These are phyloP conservation scores for Caracal caracal DNA, from an alignment of 2,113 vertebrate genomes.

Conservation along the genomic window DNA sequence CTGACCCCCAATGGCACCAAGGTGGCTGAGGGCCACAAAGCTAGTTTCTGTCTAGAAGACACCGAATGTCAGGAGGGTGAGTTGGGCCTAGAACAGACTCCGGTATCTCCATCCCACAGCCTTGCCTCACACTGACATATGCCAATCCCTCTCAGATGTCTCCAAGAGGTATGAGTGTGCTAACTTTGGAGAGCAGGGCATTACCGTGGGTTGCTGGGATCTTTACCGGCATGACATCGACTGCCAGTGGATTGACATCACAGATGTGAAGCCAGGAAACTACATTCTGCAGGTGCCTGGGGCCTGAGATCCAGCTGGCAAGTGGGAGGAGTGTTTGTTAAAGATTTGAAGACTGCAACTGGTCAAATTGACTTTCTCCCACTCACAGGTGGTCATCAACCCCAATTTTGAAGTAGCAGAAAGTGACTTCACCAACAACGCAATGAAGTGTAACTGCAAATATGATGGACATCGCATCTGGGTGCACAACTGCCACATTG, in stretches of 20 bases:
- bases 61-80: conserved; percentile 94
- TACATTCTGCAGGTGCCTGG: conserved; percentile 95
- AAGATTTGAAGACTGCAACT: neutral
- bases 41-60: conserved; percentile 99
- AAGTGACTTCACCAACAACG: conserved; percentile 98
- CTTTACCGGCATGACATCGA: conserved; percentile 98
- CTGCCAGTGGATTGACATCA: conserved; percentile 99
- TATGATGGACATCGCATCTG: conserved; percentile 98
- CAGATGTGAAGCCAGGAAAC: conserved; percentile 95
- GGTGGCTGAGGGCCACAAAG: conserved; percentile 98
- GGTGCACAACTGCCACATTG: conserved; percentile 96
- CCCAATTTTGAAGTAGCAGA: conserved; percentile 96
- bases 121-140: neutral
- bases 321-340: neutral
- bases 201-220: conserved; percentile 99
- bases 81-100: conserved; percentile 32
- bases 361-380: neutral
- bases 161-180: conserved; percentile 97
- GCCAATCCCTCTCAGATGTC: conserved; percentile 85
- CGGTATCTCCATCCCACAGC: neutral
- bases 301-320: neutral
- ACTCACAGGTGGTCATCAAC: conserved; percentile 94
- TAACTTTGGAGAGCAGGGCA: conserved; percentile 99
- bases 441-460: conserved; percentile 99
- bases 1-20: conserved; percentile 94